Percentiles rank a stretch among this genome's conserved stretches.
phyloP scores from a whole-genome alignment of 2,888 invertebrate species.

The Eupelmus urozonus region DNA sequence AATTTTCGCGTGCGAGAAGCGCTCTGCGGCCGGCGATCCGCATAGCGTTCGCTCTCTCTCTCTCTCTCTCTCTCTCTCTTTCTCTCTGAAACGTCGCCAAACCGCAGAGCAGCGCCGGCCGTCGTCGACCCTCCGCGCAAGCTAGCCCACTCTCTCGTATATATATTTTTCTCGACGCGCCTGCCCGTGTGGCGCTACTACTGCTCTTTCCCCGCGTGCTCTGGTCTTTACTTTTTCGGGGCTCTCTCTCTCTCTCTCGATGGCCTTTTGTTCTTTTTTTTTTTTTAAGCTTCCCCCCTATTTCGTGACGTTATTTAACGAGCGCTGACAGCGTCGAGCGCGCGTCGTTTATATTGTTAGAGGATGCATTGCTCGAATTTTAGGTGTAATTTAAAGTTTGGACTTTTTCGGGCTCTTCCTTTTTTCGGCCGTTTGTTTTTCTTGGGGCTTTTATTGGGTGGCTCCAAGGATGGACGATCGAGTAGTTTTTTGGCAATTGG shows the following conservation, averaged over 20 bases:
- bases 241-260: background rate
- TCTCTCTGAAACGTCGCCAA: constrained; percentile 73
- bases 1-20: constrained; percentile 29
- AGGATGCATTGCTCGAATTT: constrained; percentile 8
- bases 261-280: background rate
- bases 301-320: constrained; percentile 42
- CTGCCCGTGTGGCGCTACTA: background rate
- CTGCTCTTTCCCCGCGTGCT: constrained; percentile 6
- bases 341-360: constrained; percentile 8
- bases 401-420: background rate
- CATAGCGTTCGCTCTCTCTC: too few relatives aligned
- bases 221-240: too few relatives aligned
- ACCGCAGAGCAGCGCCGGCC: constrained; percentile 70
- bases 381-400: constrained; percentile 9
- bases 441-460: background rate
- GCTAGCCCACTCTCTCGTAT: constrained; percentile 49
- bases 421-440: constrained; percentile 13
- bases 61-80: constrained; percentile 14
- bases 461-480: too few relatives aligned
- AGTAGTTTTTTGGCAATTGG: too few relatives aligned
- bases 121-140: constrained; percentile 59
- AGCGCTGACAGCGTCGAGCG: constrained; percentile 32
- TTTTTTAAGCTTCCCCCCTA: background rate
- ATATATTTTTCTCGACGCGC: constrained; percentile 22
- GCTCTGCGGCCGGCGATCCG: background rate